Evolutionary conservation across 2,113 vertebrate species (phyloP).

Genomic region (Albula goreensis): DNA sequence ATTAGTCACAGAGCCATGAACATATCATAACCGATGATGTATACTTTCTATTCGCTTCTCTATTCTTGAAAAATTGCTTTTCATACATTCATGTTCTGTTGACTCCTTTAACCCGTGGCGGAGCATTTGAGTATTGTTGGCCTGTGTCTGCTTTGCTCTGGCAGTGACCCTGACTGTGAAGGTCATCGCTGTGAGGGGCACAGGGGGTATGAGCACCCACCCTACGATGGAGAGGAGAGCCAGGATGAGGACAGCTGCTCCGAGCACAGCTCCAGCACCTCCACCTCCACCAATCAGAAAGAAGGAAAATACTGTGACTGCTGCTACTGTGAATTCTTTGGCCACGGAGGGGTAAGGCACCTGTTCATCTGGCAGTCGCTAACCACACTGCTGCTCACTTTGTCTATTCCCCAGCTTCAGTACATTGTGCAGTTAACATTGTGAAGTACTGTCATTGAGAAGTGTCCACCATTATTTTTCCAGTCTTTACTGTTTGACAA

Average conservation of each 20-base stretch:
- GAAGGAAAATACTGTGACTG: conserved; percentile 99
- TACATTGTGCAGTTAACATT: background rate
- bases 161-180: conserved; percentile 93
- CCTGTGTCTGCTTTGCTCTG: background rate
- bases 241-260: conserved; percentile 97
- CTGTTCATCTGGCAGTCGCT: background rate
- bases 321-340: conserved; percentile 99
- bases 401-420: background rate
- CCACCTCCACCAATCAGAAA: conserved; percentile 97
- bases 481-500: no score
- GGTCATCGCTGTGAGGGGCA: conserved; percentile 92
- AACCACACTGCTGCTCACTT: background rate
- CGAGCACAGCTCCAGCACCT: conserved; percentile 96
- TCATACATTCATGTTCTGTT: no score
- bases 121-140: background rate
- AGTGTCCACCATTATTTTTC: no score
- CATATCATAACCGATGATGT: no score
- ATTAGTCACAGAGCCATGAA: no score
- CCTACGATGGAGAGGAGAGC: conserved; percentile 91
- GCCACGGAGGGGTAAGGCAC: conserved; percentile 90
- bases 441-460: background rate
- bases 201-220: conserved; percentile 83
- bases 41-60: no score
- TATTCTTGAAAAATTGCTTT: no score
- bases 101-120: no score